Percentiles rank a stretch among this genome's conserved stretches.
Conservation (phyloP, 2,888 invertebrate species). For the Didymodactylos carnosus region DNA sequence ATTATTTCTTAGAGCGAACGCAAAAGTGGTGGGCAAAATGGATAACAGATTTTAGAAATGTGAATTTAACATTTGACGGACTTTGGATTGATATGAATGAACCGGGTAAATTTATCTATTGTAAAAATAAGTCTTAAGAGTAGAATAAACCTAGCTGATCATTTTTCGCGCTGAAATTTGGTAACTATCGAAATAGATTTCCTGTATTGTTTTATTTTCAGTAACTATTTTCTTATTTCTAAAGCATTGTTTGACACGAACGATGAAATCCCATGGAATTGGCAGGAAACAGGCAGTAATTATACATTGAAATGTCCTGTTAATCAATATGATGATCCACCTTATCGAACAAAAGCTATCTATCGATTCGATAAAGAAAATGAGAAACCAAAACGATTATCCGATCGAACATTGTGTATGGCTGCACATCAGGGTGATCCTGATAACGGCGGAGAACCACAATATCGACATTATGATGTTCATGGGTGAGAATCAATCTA, state of each 20-base stretch:
- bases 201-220: not conserved
- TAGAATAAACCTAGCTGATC: not conserved
- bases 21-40: conserved; percentile 20
- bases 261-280: conserved; percentile 10
- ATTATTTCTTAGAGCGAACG: conserved; percentile 20
- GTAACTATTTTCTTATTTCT: not conserved
- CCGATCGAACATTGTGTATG: conserved; percentile 12
- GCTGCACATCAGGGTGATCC: conserved; percentile 2
- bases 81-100: conserved; percentile 34
- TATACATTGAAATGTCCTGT: conserved; percentile 29
- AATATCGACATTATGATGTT: conserved; percentile 46
- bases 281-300: conserved; percentile 18
- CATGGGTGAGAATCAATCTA: conserved; percentile 43
- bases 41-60: not conserved
- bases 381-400: not conserved
- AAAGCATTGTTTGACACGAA: conserved; percentile 12
- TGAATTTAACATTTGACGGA: conserved; percentile 18
- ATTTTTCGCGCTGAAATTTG: not conserved
- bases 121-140: not conserved
- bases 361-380: not conserved
- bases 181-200: too few relatives aligned
- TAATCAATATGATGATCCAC: conserved; percentile 22
- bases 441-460: not conserved
- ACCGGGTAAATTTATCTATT: conserved; percentile 32
- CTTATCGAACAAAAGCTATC: conserved; percentile 17